These are phyloP conservation scores for Brachystomella parvula DNA, from an alignment of 1,140 invertebrate genomes.

Conservation along the genomic window DNA sequence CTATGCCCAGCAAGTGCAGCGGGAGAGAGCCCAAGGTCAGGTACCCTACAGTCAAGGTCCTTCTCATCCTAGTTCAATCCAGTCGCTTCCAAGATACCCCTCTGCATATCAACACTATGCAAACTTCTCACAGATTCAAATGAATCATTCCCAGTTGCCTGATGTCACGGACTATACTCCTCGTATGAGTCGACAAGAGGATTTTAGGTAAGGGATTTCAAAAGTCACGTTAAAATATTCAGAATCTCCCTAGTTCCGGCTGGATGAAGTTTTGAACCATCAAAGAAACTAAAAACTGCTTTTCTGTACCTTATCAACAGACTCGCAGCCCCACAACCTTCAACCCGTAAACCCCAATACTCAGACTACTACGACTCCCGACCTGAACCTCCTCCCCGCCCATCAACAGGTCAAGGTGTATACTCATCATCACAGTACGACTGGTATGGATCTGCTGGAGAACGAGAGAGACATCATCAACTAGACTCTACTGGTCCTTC, in stretches of 20 bases:
- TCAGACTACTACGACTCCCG: slow-evolving; percentile 37
- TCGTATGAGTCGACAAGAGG: slow-evolving; percentile 33
- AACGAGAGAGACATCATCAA: slow-evolving; percentile 15
- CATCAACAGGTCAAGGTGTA: slow-evolving; percentile 32
- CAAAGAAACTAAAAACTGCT: not conserved
- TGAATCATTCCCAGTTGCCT: slow-evolving; percentile 30
- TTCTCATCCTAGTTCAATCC: slow-evolving; percentile 27
- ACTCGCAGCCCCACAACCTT: slow-evolving; percentile 33
- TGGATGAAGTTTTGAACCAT: not conserved
- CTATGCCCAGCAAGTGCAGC: slow-evolving; percentile 12
- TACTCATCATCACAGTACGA: slow-evolving; percentile 31
- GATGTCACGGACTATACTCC: slow-evolving; percentile 35
- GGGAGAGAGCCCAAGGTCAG: slow-evolving; percentile 2
- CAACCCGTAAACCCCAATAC: slow-evolving; percentile 31
- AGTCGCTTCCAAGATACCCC: slow-evolving; percentile 36
- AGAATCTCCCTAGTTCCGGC: no score
- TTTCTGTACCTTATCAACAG: slow-evolving; percentile 18
- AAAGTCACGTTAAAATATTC: no score
- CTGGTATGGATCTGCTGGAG: slow-evolving; percentile 34
- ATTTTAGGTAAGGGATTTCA: slow-evolving; percentile 35
- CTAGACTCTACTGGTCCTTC: slow-evolving; percentile 15
- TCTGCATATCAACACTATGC: slow-evolving; percentile 37
- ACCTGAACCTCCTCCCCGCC: slow-evolving; percentile 36
- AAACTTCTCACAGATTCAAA: slow-evolving; percentile 24
- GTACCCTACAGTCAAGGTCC: not conserved